Base-by-base conservation (phyloP, 2,888 invertebrate genomes). In the Ochlodes sylvanus region DNA sequence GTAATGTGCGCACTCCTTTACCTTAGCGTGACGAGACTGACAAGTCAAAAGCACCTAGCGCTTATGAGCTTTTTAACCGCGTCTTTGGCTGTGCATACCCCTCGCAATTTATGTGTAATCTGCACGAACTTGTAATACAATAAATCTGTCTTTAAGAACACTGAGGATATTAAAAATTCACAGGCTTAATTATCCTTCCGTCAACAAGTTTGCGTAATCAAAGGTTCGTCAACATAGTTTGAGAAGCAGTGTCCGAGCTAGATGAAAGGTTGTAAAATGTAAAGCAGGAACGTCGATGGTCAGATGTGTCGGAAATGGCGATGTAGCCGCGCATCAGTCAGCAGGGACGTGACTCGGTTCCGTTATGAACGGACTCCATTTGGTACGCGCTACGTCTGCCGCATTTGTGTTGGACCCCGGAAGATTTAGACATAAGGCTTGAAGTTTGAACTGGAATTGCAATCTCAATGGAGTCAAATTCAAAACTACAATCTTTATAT, bases 201-300 rank as follows among this genome's bases (percentile, higher is more conserved):
- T n/a, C n/a, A n/a, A n/a, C n/a, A n/a, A n/a, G n/a, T n/a, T n/a
- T 27, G 3, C 27, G 38, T 12, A 38, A 1, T 12, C 38, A 9
- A 38, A 38, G 38, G 3, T 12, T 38, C 0, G 17, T 6, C 7
- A 17, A 57, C 15, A 44, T 44, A 60, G 27, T 21, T 60, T 47
- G 47, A 32, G 60, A 63, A 44, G 10, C 27, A 12, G 27, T 14
- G 15, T 19, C 4, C 44, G 19, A 83, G 83, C 83, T 82, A 83
- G 78, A 80, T 77, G 73, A 83, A 80, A 84, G 83, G 82, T 79
- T 77, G 77, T 78, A 79, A 76, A 79, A 70, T 72, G 71, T 71
- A 73, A 73, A 73, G 70, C 68, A 68, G 69, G 64, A 61, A 44
- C 54, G 57, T 54, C 69, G 69, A 71, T 68, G 70, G 76, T 75